Evolutionary conservation across 2,113 vertebrate genomes (phyloP).

Genomic region (Pipra filicauda): DNA sequence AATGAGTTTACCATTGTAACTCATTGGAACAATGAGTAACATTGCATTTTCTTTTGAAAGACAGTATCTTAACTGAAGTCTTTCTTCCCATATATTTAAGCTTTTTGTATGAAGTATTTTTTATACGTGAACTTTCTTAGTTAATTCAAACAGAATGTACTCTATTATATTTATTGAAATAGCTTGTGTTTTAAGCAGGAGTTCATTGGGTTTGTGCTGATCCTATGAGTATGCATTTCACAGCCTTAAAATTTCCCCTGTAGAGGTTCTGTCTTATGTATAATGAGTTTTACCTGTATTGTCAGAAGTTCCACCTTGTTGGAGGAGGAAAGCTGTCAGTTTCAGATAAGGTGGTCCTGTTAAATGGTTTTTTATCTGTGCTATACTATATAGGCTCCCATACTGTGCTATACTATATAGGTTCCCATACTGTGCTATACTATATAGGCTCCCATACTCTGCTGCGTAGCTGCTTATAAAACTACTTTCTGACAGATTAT

Average conservation of each 20-base stretch:
- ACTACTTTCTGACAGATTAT: neutral
- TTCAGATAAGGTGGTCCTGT: neutral
- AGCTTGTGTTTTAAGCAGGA: neutral
- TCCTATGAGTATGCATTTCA: neutral
- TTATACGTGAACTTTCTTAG: neutral
- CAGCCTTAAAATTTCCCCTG: neutral
- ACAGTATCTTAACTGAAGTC: neutral
- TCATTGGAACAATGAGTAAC: neutral
- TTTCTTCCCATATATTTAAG: neutral
- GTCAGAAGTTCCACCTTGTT: neutral
- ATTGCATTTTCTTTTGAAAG: neutral
- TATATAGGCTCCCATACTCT: neutral
- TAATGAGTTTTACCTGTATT: neutral
- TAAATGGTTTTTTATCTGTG: neutral
- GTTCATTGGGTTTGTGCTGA: neutral
- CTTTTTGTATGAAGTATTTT: neutral
- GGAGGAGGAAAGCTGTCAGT: neutral
- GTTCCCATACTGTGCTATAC: neutral
- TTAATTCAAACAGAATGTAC: neutral
- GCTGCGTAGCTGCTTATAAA: fast-evolving
- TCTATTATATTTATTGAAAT: neutral
- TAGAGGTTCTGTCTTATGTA: neutral
- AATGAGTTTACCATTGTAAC: neutral
- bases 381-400: neutral
- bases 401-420: neutral